Base-by-base conservation (phyloP, 2,113 vertebrate genomes). In the Notothenia coriiceps region DNA sequence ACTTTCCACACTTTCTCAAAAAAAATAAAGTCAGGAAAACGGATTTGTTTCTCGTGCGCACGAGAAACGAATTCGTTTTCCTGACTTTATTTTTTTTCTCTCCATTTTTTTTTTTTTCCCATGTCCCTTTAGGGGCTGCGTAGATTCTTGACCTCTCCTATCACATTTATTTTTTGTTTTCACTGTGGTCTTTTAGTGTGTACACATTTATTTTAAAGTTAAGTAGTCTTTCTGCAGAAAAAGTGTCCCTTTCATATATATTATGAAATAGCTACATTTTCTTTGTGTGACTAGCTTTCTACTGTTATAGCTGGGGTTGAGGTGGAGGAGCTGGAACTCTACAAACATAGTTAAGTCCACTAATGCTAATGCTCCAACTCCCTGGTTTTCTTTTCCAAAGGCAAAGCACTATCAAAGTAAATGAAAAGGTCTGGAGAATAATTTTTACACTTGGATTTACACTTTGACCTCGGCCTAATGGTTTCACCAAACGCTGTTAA, bases 401-500 rank as follows among this genome's bases (percentile, higher is more conserved):
- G 66, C 60, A 70, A 72, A 74, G 33, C 46, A 20, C 29, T 15
- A 25, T 79, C 51, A 70, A 80, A 83, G 43, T 49, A 78, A 89
- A 89, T 62, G 44, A 74, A 77, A 83, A 70, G 60, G 6, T 2
- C 52, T 69, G 81, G 83, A 79, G 77, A 79, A 70, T 51, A 1
- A 66, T 70, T 84, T 79, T 79, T 79, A n/a, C n/a, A n/a, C n/a
- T n/a, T 51, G 80, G 64, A 78, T 62, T 73, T 70, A 57, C 59
- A 18, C n/a, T 79, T 80, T 89, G 77, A 76, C 73, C 15, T 75
- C 71, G 2, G 29, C 18, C 74, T 82, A 77, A 88, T 86, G 88
- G 76, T 66, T 88, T 80, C 77, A 76, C 83, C 90, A 89, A 90
- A 86, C 18, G 35, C 78, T 69, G n/a, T 55, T 52, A 85, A 80